Percentiles rank a stretch among this genome's conserved stretches.
Conservation (phyloP, 2,888 invertebrate species). For the Hypselothyrea guttata region DNA sequence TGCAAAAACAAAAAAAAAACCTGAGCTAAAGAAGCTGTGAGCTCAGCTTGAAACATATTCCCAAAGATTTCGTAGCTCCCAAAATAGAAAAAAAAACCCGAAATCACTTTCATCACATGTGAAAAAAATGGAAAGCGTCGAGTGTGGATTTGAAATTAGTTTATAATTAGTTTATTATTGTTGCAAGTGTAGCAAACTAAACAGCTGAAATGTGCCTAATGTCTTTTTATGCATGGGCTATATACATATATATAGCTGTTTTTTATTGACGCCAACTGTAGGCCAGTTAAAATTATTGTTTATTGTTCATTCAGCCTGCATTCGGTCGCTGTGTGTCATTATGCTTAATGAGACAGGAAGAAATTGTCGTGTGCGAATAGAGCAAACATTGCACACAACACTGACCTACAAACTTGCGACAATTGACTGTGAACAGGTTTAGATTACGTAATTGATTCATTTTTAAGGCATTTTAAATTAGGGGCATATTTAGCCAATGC, state of each 20-base stretch:
- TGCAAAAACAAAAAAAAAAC: too few species aligned
- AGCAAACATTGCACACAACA: constrained; percentile 7
- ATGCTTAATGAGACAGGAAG: constrained; percentile 60
- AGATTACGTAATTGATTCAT: too few species aligned
- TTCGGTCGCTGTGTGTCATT: constrained; percentile 17
- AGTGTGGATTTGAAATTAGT: constrained; percentile 2
- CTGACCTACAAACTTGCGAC: constrained; percentile 8
- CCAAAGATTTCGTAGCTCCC: neutral
- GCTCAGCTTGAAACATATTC: constrained; percentile 24
- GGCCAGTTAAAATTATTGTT: constrained; percentile 28
- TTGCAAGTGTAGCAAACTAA: too few species aligned
- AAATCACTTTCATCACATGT: neutral
- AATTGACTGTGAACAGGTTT: too few species aligned
- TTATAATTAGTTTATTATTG: too few species aligned
- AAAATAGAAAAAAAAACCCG: constrained; percentile 19
- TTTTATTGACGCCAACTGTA: constrained; percentile 16
- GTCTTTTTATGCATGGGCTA: constrained; percentile 44
- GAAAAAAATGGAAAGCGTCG: constrained; percentile 41
- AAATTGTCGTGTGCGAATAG: constrained; percentile 41
- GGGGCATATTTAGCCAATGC: too few species aligned
- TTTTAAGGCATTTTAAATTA: too few species aligned
- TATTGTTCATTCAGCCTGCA: constrained; percentile 15
- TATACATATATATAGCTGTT: constrained; percentile 7
- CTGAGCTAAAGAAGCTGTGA: constrained; percentile 47
- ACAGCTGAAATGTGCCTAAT: constrained; percentile 10